Evolutionary conservation across 2,797 vertebrate species (phyloP).

Genomic region (Thaleichthys pacificus): DNA sequence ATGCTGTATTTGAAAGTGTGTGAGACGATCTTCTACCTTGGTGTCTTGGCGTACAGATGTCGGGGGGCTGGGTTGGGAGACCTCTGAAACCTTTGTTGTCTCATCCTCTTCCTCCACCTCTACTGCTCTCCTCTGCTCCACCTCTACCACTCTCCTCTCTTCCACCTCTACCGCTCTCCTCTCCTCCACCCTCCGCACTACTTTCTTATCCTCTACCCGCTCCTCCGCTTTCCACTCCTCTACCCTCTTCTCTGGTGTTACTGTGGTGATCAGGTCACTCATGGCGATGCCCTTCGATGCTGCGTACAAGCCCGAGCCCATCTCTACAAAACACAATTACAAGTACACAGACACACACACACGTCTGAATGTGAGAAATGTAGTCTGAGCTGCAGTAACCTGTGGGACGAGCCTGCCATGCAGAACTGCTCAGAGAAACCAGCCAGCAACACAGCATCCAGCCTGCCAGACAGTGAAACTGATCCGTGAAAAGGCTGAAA

Average conservation of each 20-base stretch:
- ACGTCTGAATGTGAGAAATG: background rate
- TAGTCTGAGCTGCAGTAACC: background rate
- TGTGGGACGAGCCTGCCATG: background rate
- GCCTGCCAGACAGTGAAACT: background rate
- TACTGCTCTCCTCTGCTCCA: conserved; percentile 74
- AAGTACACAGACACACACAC: conserved; percentile 11
- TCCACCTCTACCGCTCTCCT: conserved; percentile 69
- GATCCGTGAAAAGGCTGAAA: background rate
- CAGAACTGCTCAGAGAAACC: background rate
- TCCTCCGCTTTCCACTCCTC: conserved; percentile 79
- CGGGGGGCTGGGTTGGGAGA: conserved; percentile 73
- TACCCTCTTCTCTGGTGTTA: conserved; percentile 86
- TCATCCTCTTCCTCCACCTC: conserved; percentile 75
- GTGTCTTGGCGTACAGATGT: conserved; percentile 82
- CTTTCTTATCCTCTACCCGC: conserved; percentile 64
- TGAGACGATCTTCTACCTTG: conserved; percentile 75
- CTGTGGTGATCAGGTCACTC: conserved; percentile 92
- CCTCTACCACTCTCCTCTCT: conserved; percentile 62
- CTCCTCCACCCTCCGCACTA: conserved; percentile 77
- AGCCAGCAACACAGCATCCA: background rate
- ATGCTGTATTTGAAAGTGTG: conserved; percentile 36
- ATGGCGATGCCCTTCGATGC: conserved; percentile 87
- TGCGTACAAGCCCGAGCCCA: conserved; percentile 88
- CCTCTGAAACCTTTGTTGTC: conserved; percentile 69
- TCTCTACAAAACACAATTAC: conserved; percentile 85